Percentiles rank a stretch among this genome's conserved stretches.
Evolutionary conservation across 2,113 vertebrate species (phyloP).

Genomic region (Craseonycteris thonglongyai): DNA sequence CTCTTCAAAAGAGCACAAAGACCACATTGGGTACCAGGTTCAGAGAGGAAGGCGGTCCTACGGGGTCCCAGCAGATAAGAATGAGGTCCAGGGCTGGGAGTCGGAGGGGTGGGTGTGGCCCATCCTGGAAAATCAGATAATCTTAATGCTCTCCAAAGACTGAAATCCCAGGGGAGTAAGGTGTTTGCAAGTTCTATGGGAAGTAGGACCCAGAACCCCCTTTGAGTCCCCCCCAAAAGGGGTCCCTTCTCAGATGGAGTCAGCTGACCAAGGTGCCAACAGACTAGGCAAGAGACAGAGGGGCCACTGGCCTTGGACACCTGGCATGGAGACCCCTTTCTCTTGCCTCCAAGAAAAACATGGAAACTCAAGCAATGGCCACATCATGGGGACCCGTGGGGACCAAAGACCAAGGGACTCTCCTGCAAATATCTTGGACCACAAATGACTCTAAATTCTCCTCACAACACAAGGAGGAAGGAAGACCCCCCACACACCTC

Average conservation of each 20-base stretch:
- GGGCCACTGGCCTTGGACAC: neutral
- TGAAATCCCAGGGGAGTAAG: fast-evolving
- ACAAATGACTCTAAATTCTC: neutral
- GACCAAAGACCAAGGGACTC: neutral
- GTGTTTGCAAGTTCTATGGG: neutral
- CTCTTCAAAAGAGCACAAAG: neutral
- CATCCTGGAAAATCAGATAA: neutral
- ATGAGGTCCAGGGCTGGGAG: neutral
- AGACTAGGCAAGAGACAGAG: neutral
- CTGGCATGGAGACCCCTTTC: neutral
- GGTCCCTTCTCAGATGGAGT: neutral
- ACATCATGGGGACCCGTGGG: neutral
- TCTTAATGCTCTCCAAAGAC: neutral
- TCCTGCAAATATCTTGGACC: neutral
- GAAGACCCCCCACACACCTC: fast-evolving
- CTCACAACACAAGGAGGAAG: fast-evolving
- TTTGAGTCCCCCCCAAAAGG: neutral
- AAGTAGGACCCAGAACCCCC: neutral
- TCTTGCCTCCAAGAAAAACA: neutral
- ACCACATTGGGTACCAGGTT: neutral
- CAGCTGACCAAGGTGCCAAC: no score
- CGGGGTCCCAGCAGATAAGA: neutral
- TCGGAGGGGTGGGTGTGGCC: neutral
- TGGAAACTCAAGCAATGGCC: neutral
- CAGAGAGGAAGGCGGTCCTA: neutral